A percentile compares a stretch with the other conserved stretches of the same genome.
Conservation (phyloP, 2,797 vertebrate species). For the Threskiornis aethiopicus region DNA sequence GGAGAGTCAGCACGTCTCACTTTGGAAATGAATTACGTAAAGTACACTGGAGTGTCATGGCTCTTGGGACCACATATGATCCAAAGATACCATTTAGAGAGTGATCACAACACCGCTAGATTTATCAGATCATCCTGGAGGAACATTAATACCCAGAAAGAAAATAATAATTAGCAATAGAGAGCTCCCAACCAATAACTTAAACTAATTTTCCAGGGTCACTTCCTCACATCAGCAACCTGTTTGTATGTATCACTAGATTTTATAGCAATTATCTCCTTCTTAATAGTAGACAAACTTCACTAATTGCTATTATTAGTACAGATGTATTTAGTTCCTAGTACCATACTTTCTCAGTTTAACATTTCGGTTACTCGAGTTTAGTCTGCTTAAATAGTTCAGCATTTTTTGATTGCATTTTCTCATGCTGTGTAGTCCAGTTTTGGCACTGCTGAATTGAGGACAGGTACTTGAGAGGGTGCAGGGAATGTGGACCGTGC, state of each 20-base stretch:
- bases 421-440: not conserved
- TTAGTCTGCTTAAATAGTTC: slow-evolving; percentile 3
- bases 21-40: slow-evolving; percentile 6
- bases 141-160: slow-evolving; percentile 22
- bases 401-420: not conserved
- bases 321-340: slow-evolving; percentile 14
- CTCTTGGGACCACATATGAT: slow-evolving; percentile 21
- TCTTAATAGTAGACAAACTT: slow-evolving; percentile 54
- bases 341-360: not conserved
- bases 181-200: slow-evolving; percentile 43
- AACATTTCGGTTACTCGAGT: not conserved
- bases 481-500: rapidly evolving
- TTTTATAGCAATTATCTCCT: slow-evolving; percentile 38
- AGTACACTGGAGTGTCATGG: slow-evolving; percentile 7
- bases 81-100: slow-evolving; percentile 29
- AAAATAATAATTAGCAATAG: slow-evolving; percentile 44
- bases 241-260: slow-evolving; percentile 53
- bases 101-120: slow-evolving; percentile 22
- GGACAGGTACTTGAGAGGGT: not conserved
- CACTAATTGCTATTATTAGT: slow-evolving; percentile 46
- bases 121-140: slow-evolving; percentile 31
- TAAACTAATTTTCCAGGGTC: slow-evolving; percentile 45
- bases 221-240: slow-evolving; percentile 43
- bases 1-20: not conserved
- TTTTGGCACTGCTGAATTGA: not conserved